These are phyloP conservation scores for Cydia splendana DNA, from an alignment of 1,140 invertebrate species.

Conservation along the genomic window DNA sequence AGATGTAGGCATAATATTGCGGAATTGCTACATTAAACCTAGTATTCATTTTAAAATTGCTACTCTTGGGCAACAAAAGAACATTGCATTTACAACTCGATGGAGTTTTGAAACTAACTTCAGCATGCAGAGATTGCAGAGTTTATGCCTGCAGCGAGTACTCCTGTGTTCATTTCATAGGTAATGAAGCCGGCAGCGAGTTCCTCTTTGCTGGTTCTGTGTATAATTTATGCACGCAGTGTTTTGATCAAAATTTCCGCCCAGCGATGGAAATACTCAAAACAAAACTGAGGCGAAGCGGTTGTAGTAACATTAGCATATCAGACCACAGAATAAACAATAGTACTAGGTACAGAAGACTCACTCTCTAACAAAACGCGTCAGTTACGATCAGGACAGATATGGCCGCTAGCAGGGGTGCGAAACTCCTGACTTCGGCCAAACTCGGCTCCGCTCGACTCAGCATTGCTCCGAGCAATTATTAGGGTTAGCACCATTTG, in stretches of 20 bases:
- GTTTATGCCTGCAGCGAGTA: background rate
- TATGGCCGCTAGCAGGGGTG: too few relatives aligned
- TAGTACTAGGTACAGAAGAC: too few relatives aligned
- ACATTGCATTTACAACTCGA: slow-evolving; percentile 10
- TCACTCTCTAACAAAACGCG: too few relatives aligned
- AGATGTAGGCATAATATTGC: slow-evolving; percentile 38
- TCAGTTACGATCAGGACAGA: too few relatives aligned
- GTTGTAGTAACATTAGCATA: background rate
- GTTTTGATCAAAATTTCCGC: slow-evolving; percentile 11
- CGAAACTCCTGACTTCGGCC: too few relatives aligned
- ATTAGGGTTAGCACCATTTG: too few relatives aligned
- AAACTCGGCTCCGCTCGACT: too few relatives aligned
- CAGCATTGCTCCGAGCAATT: too few relatives aligned
- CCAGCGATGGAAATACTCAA: background rate
- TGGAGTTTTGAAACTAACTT: slow-evolving; percentile 25
- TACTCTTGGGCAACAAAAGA: slow-evolving; percentile 9
- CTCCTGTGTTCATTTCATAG: background rate
- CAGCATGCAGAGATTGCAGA: background rate
- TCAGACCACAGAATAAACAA: too few relatives aligned
- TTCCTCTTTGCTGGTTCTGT: background rate
- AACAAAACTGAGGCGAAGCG: background rate
- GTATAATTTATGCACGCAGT: background rate
- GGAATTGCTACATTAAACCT: slow-evolving; percentile 13
- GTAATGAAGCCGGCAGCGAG: background rate
- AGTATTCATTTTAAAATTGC: slow-evolving; percentile 21